These are phyloP conservation scores for Clavelina lepadiformis DNA, from an alignment of 23 tunicate species.

Conservation along the genomic window DNA sequence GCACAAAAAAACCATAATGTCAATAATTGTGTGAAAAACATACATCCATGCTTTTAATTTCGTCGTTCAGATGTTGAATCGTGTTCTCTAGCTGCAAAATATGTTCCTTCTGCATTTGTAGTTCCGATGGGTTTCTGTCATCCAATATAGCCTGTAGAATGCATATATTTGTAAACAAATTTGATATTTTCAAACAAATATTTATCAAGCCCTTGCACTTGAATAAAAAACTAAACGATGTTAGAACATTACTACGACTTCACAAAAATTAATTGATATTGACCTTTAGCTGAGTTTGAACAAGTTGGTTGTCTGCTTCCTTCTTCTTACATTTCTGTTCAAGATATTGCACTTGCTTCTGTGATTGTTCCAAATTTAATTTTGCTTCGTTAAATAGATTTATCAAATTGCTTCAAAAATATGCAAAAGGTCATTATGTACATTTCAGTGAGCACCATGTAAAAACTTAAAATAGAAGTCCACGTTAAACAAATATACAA, in stretches of 20 bases:
- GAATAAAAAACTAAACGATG: background rate
- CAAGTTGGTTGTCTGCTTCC: constrained; percentile 20
- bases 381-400: constrained; percentile 22
- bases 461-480: too few relatives aligned
- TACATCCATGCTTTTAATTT: constrained; percentile 33
- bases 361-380: constrained; percentile 10
- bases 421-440: too few relatives aligned
- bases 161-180: too few relatives aligned
- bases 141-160: constrained; percentile 19
- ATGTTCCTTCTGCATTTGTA: constrained; percentile 20
- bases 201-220: background rate
- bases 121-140: constrained; percentile 11
- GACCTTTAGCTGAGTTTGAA: constrained; percentile 35
- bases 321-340: constrained; percentile 31
- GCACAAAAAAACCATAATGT: too few relatives aligned
- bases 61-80: constrained; percentile 18
- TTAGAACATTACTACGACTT: background rate
- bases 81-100: background rate
- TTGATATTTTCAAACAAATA: too few relatives aligned
- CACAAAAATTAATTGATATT: background rate
- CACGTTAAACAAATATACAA: too few relatives aligned
- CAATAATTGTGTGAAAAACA: too few relatives aligned
- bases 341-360: constrained; percentile 2
- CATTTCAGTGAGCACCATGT: too few relatives aligned
- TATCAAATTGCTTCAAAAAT: constrained; percentile 21